phyloP scores from a whole-genome alignment of 2,797 vertebrate species.

The Naso thynnoides region DNA sequence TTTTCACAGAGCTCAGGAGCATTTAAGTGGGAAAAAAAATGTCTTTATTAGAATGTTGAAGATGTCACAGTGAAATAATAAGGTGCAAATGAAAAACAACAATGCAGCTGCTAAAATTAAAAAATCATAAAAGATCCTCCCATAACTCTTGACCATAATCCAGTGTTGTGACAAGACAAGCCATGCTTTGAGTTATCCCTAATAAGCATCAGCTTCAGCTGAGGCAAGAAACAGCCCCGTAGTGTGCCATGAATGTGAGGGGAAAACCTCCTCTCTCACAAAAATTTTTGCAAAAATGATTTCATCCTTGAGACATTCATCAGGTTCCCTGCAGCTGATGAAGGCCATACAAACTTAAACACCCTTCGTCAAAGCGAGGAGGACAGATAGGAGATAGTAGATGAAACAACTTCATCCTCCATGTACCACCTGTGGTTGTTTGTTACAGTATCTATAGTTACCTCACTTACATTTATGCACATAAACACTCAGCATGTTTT shows the following conservation, averaged over 20 bases:
- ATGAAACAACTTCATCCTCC: constrained; percentile 27
- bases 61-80: background rate
- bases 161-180: background rate
- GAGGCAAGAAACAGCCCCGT: background rate
- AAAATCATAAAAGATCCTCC: background rate
- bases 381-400: constrained; percentile 36
- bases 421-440: constrained; percentile 5
- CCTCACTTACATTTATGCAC: constrained; percentile 13
- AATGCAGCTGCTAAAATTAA: background rate
- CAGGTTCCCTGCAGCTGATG: constrained; percentile 25
- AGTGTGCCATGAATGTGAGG: background rate
- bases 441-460: background rate
- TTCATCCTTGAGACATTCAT: constrained; percentile 25
- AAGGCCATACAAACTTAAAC: constrained; percentile 46
- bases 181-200: background rate
- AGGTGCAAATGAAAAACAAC: constrained; percentile 7
- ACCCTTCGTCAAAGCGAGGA: constrained; percentile 4
- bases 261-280: background rate
- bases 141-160: constrained; percentile 14
- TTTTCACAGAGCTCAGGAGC: background rate
- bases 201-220: background rate
- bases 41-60: background rate
- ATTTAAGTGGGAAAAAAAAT: constrained; percentile 7
- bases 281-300: constrained; percentile 18
- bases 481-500: constrained; percentile 38